Evolutionary conservation across 2,113 vertebrate species (phyloP).

Genomic region (Cebidichthys violaceus): DNA sequence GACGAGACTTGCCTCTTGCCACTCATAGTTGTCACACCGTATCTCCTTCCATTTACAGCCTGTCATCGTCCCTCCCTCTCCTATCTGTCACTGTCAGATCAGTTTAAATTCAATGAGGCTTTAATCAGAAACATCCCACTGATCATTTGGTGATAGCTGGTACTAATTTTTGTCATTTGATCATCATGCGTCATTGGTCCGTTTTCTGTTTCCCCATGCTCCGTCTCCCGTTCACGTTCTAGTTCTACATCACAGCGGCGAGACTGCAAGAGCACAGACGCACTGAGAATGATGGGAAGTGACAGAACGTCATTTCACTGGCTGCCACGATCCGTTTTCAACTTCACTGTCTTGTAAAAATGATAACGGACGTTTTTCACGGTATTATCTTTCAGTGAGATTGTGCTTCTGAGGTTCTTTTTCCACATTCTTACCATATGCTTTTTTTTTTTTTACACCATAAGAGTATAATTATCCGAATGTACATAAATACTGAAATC

Average conservation of each 20-base stretch:
- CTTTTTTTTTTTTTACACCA: neutral
- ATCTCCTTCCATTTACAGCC: constrained; percentile 39
- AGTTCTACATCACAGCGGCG: constrained; percentile 37
- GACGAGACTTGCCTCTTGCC: constrained; percentile 2
- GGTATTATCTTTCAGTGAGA: neutral
- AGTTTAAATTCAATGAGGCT: constrained; percentile 42
- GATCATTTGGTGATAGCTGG: constrained; percentile 53
- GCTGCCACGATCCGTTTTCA: constrained; percentile 11
- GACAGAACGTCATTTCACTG: constrained; percentile 22
- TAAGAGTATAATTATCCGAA: constrained; percentile 1
- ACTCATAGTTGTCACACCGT: constrained; percentile 40
- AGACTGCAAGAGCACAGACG: constrained; percentile 12
- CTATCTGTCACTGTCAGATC: constrained; percentile 55
- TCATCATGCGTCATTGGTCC: constrained; percentile 52
- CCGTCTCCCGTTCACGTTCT: constrained; percentile 47
- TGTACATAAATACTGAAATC: neutral
- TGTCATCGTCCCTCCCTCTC: constrained; percentile 22
- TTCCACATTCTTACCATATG: neutral
- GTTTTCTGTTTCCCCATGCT: constrained; percentile 21
- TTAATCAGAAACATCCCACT: constrained; percentile 43
- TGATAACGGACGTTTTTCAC: neutral
- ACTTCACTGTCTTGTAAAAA: neutral
- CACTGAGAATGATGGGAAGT: constrained; percentile 21
- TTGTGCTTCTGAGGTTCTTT: neutral
- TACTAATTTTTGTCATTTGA: constrained; percentile 52